A percentile compares a stretch with the other conserved stretches of the same genome.
These are phyloP conservation scores for Kuschelorhynchus macadamiae DNA, from an alignment of 2,888 invertebrate genomes.

Conservation along the genomic window DNA sequence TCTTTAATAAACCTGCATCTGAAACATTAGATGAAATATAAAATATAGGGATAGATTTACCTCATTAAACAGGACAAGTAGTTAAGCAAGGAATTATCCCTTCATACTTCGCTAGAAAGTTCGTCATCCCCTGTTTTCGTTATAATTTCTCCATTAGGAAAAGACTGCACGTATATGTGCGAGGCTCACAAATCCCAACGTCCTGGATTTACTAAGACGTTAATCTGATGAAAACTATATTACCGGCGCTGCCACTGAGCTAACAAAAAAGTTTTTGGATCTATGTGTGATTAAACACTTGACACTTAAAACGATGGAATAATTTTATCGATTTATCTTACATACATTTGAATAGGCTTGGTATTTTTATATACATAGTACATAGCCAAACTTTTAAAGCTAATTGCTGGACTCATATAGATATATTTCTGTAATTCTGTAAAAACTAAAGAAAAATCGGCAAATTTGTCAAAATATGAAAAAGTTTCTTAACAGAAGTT, in stretches of 20 bases:
- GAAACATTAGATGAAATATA: too few species aligned
- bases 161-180: slow-evolving; percentile 53
- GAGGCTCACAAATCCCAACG: slow-evolving; percentile 50
- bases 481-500: too few species aligned
- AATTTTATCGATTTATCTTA: too few species aligned
- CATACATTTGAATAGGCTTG: too few species aligned
- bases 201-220: slow-evolving; percentile 53
- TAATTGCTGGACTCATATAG: background rate
- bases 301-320: too few species aligned
- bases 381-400: too few species aligned
- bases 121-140: slow-evolving; percentile 52
- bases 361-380: too few species aligned
- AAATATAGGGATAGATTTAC: too few species aligned
- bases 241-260: slow-evolving; percentile 42
- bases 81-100: slow-evolving; percentile 47
- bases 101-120: slow-evolving; percentile 42
- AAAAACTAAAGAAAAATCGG: too few species aligned
- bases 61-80: slow-evolving; percentile 36
- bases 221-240: slow-evolving; percentile 59
- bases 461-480: too few species aligned
- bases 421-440: background rate
- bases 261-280: slow-evolving; percentile 51
- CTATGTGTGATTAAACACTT: slow-evolving; percentile 34
- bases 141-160: slow-evolving; percentile 59
- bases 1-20: too few species aligned